Percentiles rank a stretch among this genome's conserved stretches.
Evolutionary conservation across 2,888 invertebrate species (phyloP).

Genomic region (Ochlodes sylvanus): DNA sequence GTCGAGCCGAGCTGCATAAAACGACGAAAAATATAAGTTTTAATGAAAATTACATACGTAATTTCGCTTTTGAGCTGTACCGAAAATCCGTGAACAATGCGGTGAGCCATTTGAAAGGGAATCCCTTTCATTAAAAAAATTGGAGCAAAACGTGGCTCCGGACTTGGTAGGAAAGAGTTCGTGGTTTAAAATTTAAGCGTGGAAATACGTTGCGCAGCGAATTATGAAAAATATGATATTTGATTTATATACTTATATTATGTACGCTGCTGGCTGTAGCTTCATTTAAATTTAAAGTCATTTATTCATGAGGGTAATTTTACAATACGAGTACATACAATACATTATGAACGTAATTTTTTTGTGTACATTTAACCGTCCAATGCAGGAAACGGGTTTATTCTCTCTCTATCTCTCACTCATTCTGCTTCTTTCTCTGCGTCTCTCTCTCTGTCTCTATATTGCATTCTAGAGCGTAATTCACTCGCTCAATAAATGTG

Average conservation of each 20-base stretch:
- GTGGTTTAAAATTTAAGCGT: slow-evolving; percentile 9
- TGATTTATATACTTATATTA: neutral
- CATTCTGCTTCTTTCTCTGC: too few species aligned
- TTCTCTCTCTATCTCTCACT: too few species aligned
- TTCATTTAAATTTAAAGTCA: too few species aligned
- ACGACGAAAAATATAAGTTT: slow-evolving; percentile 1
- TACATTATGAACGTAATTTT: too few species aligned
- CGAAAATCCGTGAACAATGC: slow-evolving; percentile 17
- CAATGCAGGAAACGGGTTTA: too few species aligned
- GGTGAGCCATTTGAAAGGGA: slow-evolving; percentile 19
- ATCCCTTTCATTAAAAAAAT: slow-evolving; percentile 22
- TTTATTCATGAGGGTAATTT: too few species aligned
- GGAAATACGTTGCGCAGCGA: neutral
- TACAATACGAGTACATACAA: too few species aligned
- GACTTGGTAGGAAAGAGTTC: slow-evolving; percentile 4
- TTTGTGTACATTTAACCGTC: too few species aligned
- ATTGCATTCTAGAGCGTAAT: too few species aligned
- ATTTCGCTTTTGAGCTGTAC: slow-evolving; percentile 8
- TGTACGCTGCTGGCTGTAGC: too few species aligned
- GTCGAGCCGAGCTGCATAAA: neutral
- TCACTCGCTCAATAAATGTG: too few species aligned
- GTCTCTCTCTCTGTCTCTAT: too few species aligned
- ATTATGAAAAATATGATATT: neutral
- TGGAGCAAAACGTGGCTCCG: slow-evolving; percentile 5
- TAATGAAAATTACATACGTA: slow-evolving; percentile 12